phyloP scores from a whole-genome alignment of 2,113 vertebrate genomes.

The Cromileptes altivelis region DNA sequence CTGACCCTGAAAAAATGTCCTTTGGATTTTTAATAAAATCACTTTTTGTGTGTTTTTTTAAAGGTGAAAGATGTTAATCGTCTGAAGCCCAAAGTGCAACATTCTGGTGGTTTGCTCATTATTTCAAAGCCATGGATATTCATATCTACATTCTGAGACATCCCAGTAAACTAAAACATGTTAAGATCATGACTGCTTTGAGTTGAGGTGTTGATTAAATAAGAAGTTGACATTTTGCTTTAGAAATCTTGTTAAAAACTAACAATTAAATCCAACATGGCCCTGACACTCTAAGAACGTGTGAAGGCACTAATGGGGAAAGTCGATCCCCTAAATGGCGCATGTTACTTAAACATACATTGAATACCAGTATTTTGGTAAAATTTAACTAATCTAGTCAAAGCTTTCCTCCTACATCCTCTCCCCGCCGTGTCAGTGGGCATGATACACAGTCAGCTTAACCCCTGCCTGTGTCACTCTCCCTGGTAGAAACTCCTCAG shows the following conservation, averaged over 20 bases:
- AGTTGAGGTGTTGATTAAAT: background rate
- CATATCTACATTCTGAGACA: background rate
- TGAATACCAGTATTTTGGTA: constrained; percentile 19
- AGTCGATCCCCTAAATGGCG: background rate
- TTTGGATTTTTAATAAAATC: background rate
- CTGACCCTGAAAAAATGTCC: background rate
- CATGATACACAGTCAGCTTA: constrained; percentile 67
- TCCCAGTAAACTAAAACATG: constrained; percentile 9
- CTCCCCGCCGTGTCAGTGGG: constrained; percentile 62
- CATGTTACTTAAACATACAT: constrained; percentile 11
- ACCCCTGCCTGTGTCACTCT: constrained; percentile 77
- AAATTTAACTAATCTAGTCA: constrained; percentile 40
- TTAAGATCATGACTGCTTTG: background rate
- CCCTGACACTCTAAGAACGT: background rate
- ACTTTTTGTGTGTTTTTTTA: background rate
- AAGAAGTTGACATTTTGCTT: constrained; percentile 1
- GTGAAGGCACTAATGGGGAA: background rate
- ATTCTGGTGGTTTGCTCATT: background rate
- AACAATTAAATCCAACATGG: background rate
- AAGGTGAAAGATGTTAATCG: background rate
- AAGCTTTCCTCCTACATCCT: constrained; percentile 43
- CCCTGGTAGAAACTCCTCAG: constrained; percentile 62
- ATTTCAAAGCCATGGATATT: constrained; percentile 3
- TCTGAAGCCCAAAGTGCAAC: background rate
- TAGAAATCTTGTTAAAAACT: background rate